A percentile compares a stretch with the other conserved stretches of the same genome.
Evolutionary conservation across 2,888 invertebrate genomes (phyloP).

Genomic region (Incurvaria masculella): DNA sequence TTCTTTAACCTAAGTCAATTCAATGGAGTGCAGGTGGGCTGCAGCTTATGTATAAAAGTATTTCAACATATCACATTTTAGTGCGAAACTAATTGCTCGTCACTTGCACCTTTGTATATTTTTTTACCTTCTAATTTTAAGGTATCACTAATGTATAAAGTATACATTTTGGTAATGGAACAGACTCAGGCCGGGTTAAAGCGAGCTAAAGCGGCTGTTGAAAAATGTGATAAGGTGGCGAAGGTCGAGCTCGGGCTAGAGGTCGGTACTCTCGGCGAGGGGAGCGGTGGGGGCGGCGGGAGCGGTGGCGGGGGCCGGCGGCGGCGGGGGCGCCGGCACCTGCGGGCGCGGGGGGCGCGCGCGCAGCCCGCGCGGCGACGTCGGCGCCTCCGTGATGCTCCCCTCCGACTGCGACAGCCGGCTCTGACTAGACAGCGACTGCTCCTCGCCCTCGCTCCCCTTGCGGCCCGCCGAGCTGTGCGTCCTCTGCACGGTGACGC

Average conservation of each 20-base stretch:
- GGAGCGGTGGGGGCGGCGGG: slow-evolving; percentile 28
- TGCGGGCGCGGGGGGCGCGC: slow-evolving; percentile 31
- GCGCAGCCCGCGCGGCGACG: slow-evolving; percentile 28
- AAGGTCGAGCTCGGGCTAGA: too few species aligned
- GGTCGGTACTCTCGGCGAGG: slow-evolving; percentile 31
- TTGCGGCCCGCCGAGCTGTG: slow-evolving; percentile 42
- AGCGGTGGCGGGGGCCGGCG: slow-evolving; percentile 27
- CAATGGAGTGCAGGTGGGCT: not conserved
- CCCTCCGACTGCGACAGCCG: slow-evolving; percentile 59
- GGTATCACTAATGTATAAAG: too few species aligned
- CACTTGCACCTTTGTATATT: too few species aligned
- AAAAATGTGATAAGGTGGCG: slow-evolving; percentile 11
- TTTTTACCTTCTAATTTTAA: too few species aligned
- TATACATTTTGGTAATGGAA: slow-evolving; percentile 1
- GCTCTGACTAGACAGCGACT: slow-evolving; percentile 34
- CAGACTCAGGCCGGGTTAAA: slow-evolving; percentile 5
- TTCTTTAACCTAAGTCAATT: not conserved
- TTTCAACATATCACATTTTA: not conserved
- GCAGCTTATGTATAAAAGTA: not conserved
- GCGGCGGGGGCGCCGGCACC: slow-evolving; percentile 27
- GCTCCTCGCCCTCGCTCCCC: slow-evolving; percentile 40
- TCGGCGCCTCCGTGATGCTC: slow-evolving; percentile 54
- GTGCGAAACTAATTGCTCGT: not conserved
- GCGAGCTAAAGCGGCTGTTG: slow-evolving; percentile 3
- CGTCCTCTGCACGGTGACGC: slow-evolving; percentile 42